Conservation (phyloP, 1,140 invertebrate species). For the Acyrthosiphon pisum region DNA sequence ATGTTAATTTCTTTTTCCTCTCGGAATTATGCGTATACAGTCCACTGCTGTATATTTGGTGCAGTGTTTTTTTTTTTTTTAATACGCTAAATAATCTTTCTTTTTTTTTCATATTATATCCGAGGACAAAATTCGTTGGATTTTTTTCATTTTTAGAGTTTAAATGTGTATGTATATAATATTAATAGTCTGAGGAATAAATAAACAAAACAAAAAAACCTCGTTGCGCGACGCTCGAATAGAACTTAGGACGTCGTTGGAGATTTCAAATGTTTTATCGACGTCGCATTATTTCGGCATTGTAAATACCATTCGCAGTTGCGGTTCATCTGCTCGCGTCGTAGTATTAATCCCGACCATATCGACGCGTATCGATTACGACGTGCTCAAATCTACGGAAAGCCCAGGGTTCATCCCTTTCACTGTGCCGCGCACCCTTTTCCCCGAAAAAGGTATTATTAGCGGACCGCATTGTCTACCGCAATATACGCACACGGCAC, state of each 20-base stretch:
- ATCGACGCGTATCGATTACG: constrained; percentile 52
- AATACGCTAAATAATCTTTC: not conserved
- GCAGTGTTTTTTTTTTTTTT: not conserved
- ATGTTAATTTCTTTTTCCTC: not conserved
- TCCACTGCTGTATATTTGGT: not conserved
- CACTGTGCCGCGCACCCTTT: not conserved
- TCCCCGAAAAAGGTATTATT: constrained; percentile 18
- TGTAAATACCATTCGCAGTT: constrained; percentile 9
- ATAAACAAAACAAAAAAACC: not conserved
- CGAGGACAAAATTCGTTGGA: not conserved
- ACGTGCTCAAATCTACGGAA: constrained; percentile 49
- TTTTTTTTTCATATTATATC: not conserved
- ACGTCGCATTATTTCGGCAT: constrained; percentile 2
- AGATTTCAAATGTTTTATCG: constrained; percentile 35
- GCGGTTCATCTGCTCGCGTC: constrained; percentile 32
- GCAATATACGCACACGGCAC: not conserved
- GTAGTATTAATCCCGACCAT: constrained; percentile 16
- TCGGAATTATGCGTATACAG: not conserved
- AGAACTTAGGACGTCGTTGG: constrained; percentile 12
- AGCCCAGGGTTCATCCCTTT: constrained; percentile 25
- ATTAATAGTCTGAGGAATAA: not conserved
- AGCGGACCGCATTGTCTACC: not conserved
- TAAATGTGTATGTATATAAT: not conserved
- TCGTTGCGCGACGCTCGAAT: not conserved
- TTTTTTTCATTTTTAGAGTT: not conserved